Base-by-base conservation (phyloP, 2,888 invertebrate species). In the Heliconius aoede region DNA sequence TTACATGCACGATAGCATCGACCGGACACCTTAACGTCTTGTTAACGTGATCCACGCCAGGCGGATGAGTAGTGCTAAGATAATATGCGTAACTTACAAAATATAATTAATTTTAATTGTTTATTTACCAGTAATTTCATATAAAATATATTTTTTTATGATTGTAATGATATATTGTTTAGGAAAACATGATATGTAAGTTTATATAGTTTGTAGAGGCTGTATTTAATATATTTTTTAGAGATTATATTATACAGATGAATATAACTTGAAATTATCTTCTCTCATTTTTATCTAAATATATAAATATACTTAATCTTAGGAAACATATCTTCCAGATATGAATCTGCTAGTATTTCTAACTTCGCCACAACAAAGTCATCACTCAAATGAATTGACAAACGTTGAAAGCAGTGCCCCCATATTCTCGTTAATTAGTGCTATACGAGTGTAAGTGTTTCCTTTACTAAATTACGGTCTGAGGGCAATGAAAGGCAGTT, bases 1-100 rank as follows among this genome's bases (percentile, higher is more conserved):
- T 78, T 76, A 65, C 78, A 79, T 77, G 76, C 74, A 79, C 81
- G 82, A 83, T 82, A 82, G 58, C 71, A 81, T 83, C 82, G 76
- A 64, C 67, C 79, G 77, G 76, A 79, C 80, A 79, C 78, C 81
- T 84, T 82, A 83, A 82, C 77, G 80, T 72, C 80, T 76, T 61
- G 76, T 75, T 76, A 78, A 51, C 60, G 68, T 76, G 73, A 80
- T 75, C 73, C 73, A 80, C 68, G 64, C 73, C 64, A 67, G 21
- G 55, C 67, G 74, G 58, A 76, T 62, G 46, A 76, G 46, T 71
- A 28, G 21, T 24, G 73, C 67, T 24, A 24, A 26, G 55, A 62
- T 69, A 69, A 55, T 55, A 73, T 73, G 21, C 60, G 13, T 60
- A 26, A 40, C 30, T 62, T 67, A 8, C 7, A 30, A 32, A 69